Conservation (phyloP, 2,113 vertebrate genomes). For the mouse (Mus musculus) region DNA sequence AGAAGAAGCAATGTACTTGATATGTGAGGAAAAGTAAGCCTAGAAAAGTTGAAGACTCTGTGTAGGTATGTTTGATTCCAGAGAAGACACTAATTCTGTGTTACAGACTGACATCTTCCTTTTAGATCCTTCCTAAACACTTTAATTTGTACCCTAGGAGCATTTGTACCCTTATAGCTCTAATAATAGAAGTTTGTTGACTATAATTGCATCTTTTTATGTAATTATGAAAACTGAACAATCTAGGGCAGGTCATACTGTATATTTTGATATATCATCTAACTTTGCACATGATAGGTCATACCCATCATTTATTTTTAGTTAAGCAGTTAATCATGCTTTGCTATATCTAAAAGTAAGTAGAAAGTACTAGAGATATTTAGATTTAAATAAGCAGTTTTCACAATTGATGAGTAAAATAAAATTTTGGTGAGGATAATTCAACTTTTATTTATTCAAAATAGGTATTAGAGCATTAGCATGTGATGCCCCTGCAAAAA, state of each 20-base stretch:
- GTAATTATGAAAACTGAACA: not conserved
- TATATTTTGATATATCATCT: not conserved
- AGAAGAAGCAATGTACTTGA: not conserved
- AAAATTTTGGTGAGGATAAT: not conserved
- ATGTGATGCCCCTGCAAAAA: not conserved
- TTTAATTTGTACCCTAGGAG: not conserved
- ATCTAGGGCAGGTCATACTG: not conserved
- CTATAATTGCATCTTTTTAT: not conserved
- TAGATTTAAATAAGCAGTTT: not conserved
- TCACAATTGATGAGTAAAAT: not conserved
- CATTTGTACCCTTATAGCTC: not conserved
- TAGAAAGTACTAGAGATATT: not conserved
- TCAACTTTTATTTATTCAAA: not conserved
- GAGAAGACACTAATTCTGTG: not conserved
- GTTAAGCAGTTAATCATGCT: not conserved
- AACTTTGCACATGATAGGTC: not conserved
- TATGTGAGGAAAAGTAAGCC: not conserved
- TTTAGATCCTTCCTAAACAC: not conserved
- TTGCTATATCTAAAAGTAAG: not conserved
- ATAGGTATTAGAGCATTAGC: not conserved
- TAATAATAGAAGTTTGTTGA: too few species aligned
- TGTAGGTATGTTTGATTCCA: not conserved
- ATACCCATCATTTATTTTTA: not conserved
- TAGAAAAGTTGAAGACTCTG: not conserved
- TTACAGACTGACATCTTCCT: too few species aligned